A percentile compares a stretch with the other conserved stretches of the same genome.
Conservation (phyloP, 2,113 vertebrate genomes). For the Grantiella picta region DNA sequence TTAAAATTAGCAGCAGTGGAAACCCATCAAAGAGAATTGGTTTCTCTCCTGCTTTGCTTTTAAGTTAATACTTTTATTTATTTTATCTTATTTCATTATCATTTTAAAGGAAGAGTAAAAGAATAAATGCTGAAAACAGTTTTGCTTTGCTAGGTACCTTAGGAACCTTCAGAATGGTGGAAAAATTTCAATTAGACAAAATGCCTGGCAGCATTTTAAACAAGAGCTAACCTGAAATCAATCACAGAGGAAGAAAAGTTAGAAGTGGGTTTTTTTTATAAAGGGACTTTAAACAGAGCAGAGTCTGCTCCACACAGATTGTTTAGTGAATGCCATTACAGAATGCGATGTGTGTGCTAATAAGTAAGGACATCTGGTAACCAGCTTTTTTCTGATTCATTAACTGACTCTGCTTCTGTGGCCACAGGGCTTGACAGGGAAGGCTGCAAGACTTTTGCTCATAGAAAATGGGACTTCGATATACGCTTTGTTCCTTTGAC, state of each 20-base stretch:
- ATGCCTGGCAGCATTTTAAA: slow-evolving; percentile 15
- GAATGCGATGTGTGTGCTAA: slow-evolving; percentile 78
- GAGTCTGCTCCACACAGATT: slow-evolving; percentile 66
- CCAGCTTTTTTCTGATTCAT: slow-evolving; percentile 93
- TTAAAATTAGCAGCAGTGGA: slow-evolving; percentile 79
- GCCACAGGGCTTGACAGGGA: slow-evolving; percentile 74
- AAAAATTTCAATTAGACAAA: slow-evolving; percentile 7
- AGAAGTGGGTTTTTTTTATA: background rate
- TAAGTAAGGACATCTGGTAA: slow-evolving; percentile 90
- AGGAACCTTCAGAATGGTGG: background rate
- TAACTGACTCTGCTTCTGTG: slow-evolving; percentile 79
- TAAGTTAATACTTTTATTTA: slow-evolving; percentile 50
- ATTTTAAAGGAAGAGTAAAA: slow-evolving; percentile 11
- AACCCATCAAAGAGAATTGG: slow-evolving; percentile 73
- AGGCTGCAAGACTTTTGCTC: slow-evolving; percentile 67
- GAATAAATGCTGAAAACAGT: background rate
- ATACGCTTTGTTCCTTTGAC: slow-evolving; percentile 56
- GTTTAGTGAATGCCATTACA: slow-evolving; percentile 81
- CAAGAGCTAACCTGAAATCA: slow-evolving; percentile 23
- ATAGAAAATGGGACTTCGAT: slow-evolving; percentile 68
- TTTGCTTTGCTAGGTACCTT: background rate
- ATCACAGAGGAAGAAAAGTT: slow-evolving; percentile 43
- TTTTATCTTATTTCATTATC: slow-evolving; percentile 15
- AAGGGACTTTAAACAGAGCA: slow-evolving; percentile 53
- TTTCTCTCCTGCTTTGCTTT: slow-evolving; percentile 64